Base-by-base conservation (phyloP, 1,140 invertebrate species). In the Danaus melanippus region DNA sequence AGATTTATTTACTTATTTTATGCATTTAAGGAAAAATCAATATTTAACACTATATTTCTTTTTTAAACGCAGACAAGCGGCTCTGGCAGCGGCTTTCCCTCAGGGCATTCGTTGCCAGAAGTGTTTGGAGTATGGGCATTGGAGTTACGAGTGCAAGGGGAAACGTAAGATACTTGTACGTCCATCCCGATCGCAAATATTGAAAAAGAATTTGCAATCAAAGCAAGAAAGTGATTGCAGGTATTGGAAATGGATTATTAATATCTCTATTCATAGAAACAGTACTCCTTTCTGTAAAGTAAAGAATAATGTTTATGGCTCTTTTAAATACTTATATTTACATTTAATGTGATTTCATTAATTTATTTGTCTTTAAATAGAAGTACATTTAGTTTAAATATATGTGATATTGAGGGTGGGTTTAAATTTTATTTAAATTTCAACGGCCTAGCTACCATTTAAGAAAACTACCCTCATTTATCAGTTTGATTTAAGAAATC, bases 81-180 rank as follows among this genome's bases (percentile, higher is more conserved):
- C 88, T 7, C 67, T 89, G 56, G 88, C 89, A 5, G 88, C 88
- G 9, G 89, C 91, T 6, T 91, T 90, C 78, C 91, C 92, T 8
- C 89, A 92, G 77, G 91, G 90, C 44, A 90, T 94, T 57, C 89
- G 93, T 45, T 98, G 96, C 76, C 96, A 97, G 74, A 98, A 97
- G 86, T 98, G 96, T 79, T 85, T 97, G 43, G 93, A 97, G 79
- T 91, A 92, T 69, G 96, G 95, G 0, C 96, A 98, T 75, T 97
- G 95, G 94, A 96, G 94, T 52, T 98, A 95, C 66, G 93, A 97
- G 79, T 98, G 96, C 76, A 95, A 91, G 64, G 94, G 93, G n/a
- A 95, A 97, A 87, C 87, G 95, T 46, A 97, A 97, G 84, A 95
- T 93, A 81, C 87, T 97, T 9, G 91, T 95, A 54, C 89, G 95